Conservation (phyloP, 30 jellyfish, hydroid and myxozoan genomes). For the Euphysa ruthae region DNA sequence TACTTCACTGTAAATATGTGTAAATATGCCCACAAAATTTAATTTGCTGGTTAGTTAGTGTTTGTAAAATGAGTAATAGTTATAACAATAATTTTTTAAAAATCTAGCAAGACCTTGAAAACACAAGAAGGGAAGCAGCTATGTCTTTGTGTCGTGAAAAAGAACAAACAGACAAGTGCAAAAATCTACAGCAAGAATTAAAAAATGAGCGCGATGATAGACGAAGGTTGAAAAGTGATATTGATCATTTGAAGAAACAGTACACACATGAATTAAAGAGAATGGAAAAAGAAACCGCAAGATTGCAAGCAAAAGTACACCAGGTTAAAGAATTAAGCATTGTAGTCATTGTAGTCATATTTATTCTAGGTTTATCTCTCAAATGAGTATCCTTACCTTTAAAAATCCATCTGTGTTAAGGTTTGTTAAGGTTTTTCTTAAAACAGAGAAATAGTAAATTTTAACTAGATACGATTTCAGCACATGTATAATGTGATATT, state of each 20-base stretch:
- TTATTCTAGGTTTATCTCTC: too few relatives aligned
- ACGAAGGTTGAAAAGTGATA: constrained; percentile 72
- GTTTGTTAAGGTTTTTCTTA: too few relatives aligned
- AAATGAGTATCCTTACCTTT: too few relatives aligned
- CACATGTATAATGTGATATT: too few relatives aligned
- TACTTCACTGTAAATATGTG: too few relatives aligned
- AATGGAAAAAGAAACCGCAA: constrained; percentile 73
- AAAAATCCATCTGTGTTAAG: too few relatives aligned
- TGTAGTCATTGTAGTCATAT: too few relatives aligned
- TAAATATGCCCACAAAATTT: too few relatives aligned
- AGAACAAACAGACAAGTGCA: constrained; percentile 37
- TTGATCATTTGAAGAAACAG: constrained; percentile 78
- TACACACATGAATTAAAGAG: constrained; percentile 79
- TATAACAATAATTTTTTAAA: not conserved
- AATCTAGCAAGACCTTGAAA: constrained; percentile 61
- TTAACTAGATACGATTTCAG: too few relatives aligned
- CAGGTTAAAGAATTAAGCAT: constrained; percentile 71
- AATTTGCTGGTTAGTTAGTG: not conserved
- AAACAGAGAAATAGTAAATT: too few relatives aligned
- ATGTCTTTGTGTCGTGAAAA: constrained; percentile 61
- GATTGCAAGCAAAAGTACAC: constrained; percentile 71
- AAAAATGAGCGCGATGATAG: constrained; percentile 81
- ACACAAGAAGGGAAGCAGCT: constrained; percentile 63
- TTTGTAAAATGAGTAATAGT: too few relatives aligned
- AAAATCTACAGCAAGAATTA: constrained; percentile 53